Conservation (phyloP, 2,888 invertebrate species). For the Volucella inflata region DNA sequence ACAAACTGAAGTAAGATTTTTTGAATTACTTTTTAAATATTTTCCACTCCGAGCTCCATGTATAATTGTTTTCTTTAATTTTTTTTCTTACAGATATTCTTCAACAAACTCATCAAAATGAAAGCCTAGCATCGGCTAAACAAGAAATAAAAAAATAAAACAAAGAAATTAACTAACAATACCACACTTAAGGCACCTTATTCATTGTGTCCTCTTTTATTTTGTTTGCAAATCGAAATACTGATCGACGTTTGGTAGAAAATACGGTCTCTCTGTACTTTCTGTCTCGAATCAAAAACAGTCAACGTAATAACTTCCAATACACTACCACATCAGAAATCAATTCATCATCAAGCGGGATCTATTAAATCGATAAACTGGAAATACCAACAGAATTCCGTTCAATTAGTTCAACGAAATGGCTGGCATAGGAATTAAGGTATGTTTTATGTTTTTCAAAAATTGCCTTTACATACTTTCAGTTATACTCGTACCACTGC, state of each 20-base stretch:
- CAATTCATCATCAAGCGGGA: conserved; percentile 70
- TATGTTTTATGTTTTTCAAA: conserved; percentile 56
- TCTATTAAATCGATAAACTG: conserved; percentile 70
- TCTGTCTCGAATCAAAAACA: conserved; percentile 41
- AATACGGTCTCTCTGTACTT: conserved; percentile 21
- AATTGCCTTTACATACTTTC: too few relatives aligned
- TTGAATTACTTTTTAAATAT: too few relatives aligned
- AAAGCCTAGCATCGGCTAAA: conserved; percentile 69
- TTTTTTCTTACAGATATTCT: conserved; percentile 79
- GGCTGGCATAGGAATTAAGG: conserved; percentile 78
- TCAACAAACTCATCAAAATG: conserved; percentile 61
- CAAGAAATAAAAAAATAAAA: conserved; percentile 21
- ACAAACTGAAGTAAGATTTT: too few relatives aligned
- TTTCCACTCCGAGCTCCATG: too few relatives aligned
- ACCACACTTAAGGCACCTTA: conserved; percentile 20
- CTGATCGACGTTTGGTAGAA: conserved; percentile 32
- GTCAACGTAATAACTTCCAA: conserved; percentile 20
- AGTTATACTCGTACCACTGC: too few relatives aligned
- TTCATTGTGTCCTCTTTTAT: conserved; percentile 34
- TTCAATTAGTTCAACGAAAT: conserved; percentile 77
- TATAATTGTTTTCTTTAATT: conserved; percentile 20
- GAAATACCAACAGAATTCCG: conserved; percentile 73
- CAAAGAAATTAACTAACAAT: background rate
- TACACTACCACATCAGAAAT: conserved; percentile 37
- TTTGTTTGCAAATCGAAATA: conserved; percentile 30